Evolutionary conservation across 2,888 invertebrate species (phyloP).

Genomic region (Netelia fuscicornis): DNA sequence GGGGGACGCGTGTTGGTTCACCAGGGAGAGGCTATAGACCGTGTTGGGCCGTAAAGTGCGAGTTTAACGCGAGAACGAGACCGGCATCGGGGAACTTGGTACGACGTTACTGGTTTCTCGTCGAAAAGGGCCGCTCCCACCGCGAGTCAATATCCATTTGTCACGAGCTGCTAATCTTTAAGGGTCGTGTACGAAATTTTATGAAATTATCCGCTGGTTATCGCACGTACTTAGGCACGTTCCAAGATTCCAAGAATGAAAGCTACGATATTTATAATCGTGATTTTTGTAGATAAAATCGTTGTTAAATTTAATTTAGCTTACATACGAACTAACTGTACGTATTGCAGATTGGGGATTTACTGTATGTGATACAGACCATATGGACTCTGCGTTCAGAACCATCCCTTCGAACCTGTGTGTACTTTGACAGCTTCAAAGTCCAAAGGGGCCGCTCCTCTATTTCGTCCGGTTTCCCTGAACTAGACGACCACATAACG

Average conservation of each 20-base stretch:
- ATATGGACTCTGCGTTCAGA: not conserved
- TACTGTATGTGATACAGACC: too few relatives aligned
- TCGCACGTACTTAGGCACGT: too few relatives aligned
- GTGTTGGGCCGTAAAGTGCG: slow-evolving; percentile 55
- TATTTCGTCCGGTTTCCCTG: slow-evolving; percentile 23
- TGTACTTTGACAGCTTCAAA: slow-evolving; percentile 38
- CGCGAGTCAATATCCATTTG: not conserved
- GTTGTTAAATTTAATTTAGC: too few relatives aligned
- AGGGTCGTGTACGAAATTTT: too few relatives aligned
- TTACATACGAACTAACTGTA: too few relatives aligned
- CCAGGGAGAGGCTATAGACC: slow-evolving; percentile 40
- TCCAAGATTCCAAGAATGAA: too few relatives aligned
- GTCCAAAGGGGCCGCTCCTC: slow-evolving; percentile 15
- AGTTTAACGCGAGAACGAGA: slow-evolving; percentile 3
- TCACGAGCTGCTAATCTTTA: not conserved
- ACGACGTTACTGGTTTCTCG: not conserved
- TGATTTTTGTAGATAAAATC: too few relatives aligned
- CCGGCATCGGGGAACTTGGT: not conserved
- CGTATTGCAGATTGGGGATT: too few relatives aligned
- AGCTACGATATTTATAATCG: too few relatives aligned
- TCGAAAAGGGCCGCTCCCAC: not conserved
- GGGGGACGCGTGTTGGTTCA: slow-evolving; percentile 32
- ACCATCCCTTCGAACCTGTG: slow-evolving; percentile 10
- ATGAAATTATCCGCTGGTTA: too few relatives aligned
- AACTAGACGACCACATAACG: slow-evolving; percentile 28